Evolutionary conservation across 2,113 vertebrate genomes (phyloP).

Genomic region (Leucosticte australis): DNA sequence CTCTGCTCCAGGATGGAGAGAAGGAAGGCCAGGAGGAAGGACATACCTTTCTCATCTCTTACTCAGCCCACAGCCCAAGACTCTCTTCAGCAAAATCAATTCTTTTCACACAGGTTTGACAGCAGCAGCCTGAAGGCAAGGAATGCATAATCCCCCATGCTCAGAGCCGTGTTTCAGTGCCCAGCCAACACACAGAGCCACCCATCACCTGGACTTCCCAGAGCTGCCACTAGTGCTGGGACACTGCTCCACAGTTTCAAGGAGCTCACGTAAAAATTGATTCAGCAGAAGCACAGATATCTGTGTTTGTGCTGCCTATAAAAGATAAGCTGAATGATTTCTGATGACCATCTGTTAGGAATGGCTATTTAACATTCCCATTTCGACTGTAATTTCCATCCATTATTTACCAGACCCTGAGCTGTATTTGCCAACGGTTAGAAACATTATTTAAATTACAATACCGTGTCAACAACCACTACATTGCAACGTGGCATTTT

Average conservation of each 20-base stretch:
- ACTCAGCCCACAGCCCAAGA: not conserved
- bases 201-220: not conserved
- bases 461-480: not conserved
- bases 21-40: not conserved
- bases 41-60: not conserved
- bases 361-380: not conserved
- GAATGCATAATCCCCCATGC: not conserved
- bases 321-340: not conserved
- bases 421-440: not conserved
- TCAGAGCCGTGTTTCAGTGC: rapidly evolving
- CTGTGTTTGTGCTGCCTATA: not conserved
- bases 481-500: not conserved
- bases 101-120: not conserved
- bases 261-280: not conserved
- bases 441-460: not conserved
- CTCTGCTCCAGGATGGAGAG: not conserved
- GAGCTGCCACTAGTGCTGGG: not conserved
- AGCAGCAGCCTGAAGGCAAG: not conserved
- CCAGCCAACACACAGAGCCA: rapidly evolving
- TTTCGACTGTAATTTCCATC: not conserved
- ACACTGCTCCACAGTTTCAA: not conserved
- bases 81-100: not conserved
- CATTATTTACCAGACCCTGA: not conserved
- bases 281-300: not conserved
- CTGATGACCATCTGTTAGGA: not conserved